Conservation (phyloP, 2,797 vertebrate species). For the Gymnodraco acuticeps region DNA sequence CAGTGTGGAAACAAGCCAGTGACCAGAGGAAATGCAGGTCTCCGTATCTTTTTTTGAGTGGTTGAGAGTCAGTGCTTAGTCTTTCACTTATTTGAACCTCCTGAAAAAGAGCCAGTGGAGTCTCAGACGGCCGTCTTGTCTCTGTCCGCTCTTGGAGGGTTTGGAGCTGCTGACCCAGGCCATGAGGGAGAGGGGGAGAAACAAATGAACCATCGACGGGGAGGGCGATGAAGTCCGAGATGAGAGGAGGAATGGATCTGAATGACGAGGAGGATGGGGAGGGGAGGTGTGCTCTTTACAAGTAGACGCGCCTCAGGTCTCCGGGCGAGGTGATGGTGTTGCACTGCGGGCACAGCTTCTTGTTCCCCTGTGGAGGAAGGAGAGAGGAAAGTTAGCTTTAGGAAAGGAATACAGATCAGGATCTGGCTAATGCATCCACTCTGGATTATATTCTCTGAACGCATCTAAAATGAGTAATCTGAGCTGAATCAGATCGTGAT, state of each 20-base stretch:
- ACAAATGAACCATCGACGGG: slow-evolving; percentile 19
- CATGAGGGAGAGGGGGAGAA: slow-evolving; percentile 5
- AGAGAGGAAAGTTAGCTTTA: slow-evolving; percentile 27
- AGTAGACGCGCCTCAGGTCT: slow-evolving; percentile 98
- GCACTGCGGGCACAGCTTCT: slow-evolving; percentile 99
- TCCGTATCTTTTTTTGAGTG: neutral
- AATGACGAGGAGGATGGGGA: slow-evolving; percentile 28
- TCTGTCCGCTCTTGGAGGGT: slow-evolving; percentile 56
- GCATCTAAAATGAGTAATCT: neutral
- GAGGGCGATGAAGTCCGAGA: slow-evolving; percentile 51
- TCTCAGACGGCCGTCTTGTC: slow-evolving; percentile 55
- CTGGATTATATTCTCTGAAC: neutral
- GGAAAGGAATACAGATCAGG: neutral
- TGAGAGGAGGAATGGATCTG: slow-evolving; percentile 54
- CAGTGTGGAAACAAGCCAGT: slow-evolving; percentile 24
- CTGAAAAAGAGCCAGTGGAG: slow-evolving; percentile 50
- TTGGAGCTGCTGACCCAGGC: slow-evolving; percentile 34
- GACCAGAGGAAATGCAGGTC: slow-evolving; percentile 9
- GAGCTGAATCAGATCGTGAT: neutral
- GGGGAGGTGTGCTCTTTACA: slow-evolving; percentile 87
- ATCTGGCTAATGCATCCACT: neutral
- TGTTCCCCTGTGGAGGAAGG: slow-evolving; percentile 90
- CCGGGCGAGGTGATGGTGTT: slow-evolving; percentile 99
- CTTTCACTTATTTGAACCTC: slow-evolving; percentile 28
- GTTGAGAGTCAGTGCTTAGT: slow-evolving; percentile 44